Evolutionary conservation across 1,140 invertebrate genomes (phyloP).

Genomic region (Drosophila nannoptera): DNA sequence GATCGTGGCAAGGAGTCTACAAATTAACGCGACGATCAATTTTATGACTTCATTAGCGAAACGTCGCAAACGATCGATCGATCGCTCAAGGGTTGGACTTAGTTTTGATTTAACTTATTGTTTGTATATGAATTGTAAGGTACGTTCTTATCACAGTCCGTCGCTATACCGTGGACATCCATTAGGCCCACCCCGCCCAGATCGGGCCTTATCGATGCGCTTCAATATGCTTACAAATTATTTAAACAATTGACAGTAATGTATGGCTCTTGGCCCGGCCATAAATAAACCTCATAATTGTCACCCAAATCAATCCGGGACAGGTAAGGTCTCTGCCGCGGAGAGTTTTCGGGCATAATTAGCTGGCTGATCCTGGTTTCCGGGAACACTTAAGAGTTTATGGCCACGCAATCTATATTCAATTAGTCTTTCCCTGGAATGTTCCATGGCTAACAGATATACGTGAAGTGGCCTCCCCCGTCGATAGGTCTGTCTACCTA

Average conservation of each 20-base stretch:
- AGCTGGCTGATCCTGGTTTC: no score
- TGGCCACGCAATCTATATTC: no score
- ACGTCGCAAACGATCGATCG: slow-evolving; percentile 60
- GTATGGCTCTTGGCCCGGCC: slow-evolving; percentile 47
- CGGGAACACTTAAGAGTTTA: no score
- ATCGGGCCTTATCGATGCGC: slow-evolving; percentile 35
- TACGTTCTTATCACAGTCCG: slow-evolving; percentile 44
- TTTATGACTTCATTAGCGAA: slow-evolving; percentile 73
- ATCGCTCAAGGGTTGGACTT: slow-evolving; percentile 54
- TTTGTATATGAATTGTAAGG: slow-evolving; percentile 50
- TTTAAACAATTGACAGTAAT: slow-evolving; percentile 71
- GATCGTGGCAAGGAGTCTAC: neutral
- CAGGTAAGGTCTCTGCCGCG: no score
- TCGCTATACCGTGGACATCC: slow-evolving; percentile 24
- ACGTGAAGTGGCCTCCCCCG: no score
- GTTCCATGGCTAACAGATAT: no score
- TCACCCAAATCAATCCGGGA: slow-evolving; percentile 9
- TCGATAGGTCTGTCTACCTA: no score
- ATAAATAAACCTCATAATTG: slow-evolving; percentile 60
- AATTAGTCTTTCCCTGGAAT: no score
- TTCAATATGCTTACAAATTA: slow-evolving; percentile 42
- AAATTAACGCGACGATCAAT: slow-evolving; percentile 76
- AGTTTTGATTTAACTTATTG: slow-evolving; percentile 72
- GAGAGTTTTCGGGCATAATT: no score
- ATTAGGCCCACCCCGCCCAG: slow-evolving; percentile 19